Conservation (phyloP, 1,140 invertebrate species). For the Macrotrachela quadricornifera region DNA sequence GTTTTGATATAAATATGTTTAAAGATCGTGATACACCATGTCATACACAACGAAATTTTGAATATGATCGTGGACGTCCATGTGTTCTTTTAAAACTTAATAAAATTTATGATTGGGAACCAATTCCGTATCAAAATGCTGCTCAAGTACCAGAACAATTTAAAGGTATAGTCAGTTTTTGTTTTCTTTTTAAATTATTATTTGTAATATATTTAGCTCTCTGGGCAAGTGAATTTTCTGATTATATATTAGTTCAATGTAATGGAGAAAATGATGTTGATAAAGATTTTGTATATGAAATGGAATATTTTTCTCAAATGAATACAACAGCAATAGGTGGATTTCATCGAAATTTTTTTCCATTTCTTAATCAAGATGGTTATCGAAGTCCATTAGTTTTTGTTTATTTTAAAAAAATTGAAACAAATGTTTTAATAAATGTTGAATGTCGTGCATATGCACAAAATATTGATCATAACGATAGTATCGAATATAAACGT, state of each 20-base stretch:
- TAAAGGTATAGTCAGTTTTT: too few relatives aligned
- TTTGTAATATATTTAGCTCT: not conserved
- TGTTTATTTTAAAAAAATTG: slow-evolving; percentile 10
- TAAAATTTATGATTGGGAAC: slow-evolving; percentile 15
- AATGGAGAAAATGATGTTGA: slow-evolving; percentile 11
- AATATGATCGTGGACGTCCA: slow-evolving; percentile 20
- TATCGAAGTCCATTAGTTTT: slow-evolving; percentile 12
- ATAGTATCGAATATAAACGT: slow-evolving; percentile 1
- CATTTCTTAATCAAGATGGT: slow-evolving; percentile 12
- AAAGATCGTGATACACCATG: slow-evolving; percentile 5
- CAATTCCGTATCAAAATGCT: not conserved
- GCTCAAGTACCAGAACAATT: too few relatives aligned
- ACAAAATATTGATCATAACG: slow-evolving; percentile 2
- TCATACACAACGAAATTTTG: slow-evolving; percentile 17
- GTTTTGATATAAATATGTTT: slow-evolving; percentile 13
- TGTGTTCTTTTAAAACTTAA: slow-evolving; percentile 25
- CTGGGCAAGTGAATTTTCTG: not conserved
- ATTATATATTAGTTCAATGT: slow-evolving; percentile 10
- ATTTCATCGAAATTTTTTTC: slow-evolving; percentile 11
- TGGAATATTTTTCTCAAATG: slow-evolving; percentile 10
- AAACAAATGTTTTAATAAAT: slow-evolving; percentile 8
- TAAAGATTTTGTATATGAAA: slow-evolving; percentile 9
- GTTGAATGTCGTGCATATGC: slow-evolving; percentile 6
- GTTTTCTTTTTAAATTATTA: not conserved
- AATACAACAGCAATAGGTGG: slow-evolving; percentile 5